These are phyloP conservation scores for Mesitornis unicolor DNA, from an alignment of 2,113 vertebrate species.

Conservation along the genomic window DNA sequence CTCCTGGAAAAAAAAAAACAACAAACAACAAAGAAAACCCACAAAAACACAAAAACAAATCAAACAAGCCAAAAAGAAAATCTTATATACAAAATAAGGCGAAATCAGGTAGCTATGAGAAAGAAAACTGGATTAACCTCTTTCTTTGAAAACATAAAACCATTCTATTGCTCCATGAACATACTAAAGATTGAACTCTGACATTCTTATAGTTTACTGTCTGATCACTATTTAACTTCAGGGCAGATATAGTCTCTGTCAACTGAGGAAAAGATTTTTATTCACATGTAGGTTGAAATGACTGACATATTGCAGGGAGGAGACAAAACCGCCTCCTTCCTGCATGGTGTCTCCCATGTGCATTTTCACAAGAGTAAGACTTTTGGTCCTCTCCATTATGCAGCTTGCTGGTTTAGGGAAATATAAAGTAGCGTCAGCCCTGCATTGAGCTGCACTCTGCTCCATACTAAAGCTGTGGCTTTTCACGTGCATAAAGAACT, in stretches of 20 bases:
- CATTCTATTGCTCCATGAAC: not conserved
- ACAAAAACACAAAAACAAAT: no score
- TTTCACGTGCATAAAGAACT: not conserved
- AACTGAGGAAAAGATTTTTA: not conserved
- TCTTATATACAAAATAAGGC: not conserved
- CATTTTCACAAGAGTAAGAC: not conserved
- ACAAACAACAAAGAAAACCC: no score
- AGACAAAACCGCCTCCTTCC: not conserved
- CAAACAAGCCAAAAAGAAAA: not conserved
- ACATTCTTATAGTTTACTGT: not conserved
- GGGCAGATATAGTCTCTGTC: not conserved
- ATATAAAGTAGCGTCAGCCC: not conserved
- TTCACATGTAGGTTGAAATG: not conserved
- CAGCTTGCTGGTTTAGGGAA: not conserved
- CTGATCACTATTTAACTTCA: not conserved
- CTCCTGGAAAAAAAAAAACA: no score
- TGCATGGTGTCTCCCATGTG: rapidly evolving
- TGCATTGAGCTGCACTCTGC: not conserved
- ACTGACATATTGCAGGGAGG: not conserved
- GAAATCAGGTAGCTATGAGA: not conserved
- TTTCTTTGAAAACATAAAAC: not conserved
- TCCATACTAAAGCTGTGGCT: not conserved
- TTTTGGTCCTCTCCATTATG: not conserved
- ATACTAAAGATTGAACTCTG: not conserved
- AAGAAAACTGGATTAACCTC: not conserved